Percentiles rank a stretch among this genome's conserved stretches.
Conservation (phyloP, 2,113 vertebrate species). For the Protobothrops flavoviridis region DNA sequence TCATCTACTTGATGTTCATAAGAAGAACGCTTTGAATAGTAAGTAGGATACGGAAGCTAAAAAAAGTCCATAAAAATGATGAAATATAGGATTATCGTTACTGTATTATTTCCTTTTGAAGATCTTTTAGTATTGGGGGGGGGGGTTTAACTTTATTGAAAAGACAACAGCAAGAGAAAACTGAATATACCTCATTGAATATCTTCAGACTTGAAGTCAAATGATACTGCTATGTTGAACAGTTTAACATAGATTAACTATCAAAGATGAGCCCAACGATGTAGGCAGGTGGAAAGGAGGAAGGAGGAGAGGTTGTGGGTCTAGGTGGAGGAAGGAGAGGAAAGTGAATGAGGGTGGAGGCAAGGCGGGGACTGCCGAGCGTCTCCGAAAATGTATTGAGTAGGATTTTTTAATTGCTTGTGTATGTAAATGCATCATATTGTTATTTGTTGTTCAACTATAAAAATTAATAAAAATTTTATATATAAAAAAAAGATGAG, state of each 20-base stretch:
- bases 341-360: too few species aligned
- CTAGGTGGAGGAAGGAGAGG: too few species aligned
- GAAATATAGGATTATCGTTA: neutral
- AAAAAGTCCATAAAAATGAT: neutral
- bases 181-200: neutral
- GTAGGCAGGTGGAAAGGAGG: too few species aligned
- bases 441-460: too few species aligned
- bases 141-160: neutral
- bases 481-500: too few species aligned
- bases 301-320: too few species aligned
- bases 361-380: too few species aligned
- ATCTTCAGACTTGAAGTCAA: neutral
- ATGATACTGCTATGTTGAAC: neutral
- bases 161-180: neutral
- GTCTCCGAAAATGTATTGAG: too few species aligned
- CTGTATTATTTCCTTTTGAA: neutral
- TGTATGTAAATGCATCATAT: too few species aligned
- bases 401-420: too few species aligned
- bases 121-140: neutral
- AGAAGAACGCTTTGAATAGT: slow-evolving; percentile 46
- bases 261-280: neutral
- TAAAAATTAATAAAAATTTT: too few species aligned
- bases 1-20: slow-evolving; percentile 42
- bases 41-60: slow-evolving; percentile 4
- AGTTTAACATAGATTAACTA: neutral